Percentiles rank a stretch among this genome's conserved stretches.
phyloP scores from a whole-genome alignment of 2,888 invertebrate species.

The Salpingus planirostris region DNA sequence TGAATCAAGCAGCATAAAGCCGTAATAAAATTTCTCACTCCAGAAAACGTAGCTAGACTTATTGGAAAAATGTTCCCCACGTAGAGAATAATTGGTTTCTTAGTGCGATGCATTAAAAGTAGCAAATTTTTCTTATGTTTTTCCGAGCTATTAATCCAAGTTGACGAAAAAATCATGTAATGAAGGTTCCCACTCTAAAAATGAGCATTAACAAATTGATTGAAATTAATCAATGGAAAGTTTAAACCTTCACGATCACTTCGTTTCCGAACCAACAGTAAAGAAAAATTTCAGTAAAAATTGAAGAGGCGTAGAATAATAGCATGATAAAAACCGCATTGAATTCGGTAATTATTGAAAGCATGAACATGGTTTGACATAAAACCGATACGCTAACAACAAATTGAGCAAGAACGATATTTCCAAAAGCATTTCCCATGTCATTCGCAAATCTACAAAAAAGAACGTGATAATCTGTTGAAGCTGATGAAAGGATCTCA shows the following conservation, averaged over 20 bases:
- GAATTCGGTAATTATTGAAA: neutral
- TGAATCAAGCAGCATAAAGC: no score
- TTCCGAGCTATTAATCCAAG: neutral
- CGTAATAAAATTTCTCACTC: no score
- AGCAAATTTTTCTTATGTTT: neutral
- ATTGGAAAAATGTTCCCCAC: conserved; percentile 4
- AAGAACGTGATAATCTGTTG: no score
- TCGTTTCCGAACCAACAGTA: conserved; percentile 7
- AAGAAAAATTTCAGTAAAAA: conserved; percentile 3
- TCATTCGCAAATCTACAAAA: neutral
- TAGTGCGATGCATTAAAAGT: conserved; percentile 2
- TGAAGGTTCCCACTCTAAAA: conserved; percentile 1
- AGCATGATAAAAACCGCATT: neutral
- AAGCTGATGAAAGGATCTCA: neutral
- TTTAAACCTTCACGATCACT: conserved; percentile 5
- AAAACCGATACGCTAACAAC: conserved; percentile 1
- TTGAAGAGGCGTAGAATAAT: neutral
- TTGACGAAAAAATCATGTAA: neutral
- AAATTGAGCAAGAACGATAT: neutral
- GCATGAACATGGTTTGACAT: conserved; percentile 1
- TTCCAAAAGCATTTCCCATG: neutral
- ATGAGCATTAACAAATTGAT: neutral
- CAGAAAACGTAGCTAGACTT: conserved; percentile 2
- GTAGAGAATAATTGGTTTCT: conserved; percentile 2
- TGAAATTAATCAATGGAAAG: neutral